These are phyloP conservation scores for Anas platyrhynchos DNA, from an alignment of 2,113 vertebrate genomes.

Conservation along the genomic window DNA sequence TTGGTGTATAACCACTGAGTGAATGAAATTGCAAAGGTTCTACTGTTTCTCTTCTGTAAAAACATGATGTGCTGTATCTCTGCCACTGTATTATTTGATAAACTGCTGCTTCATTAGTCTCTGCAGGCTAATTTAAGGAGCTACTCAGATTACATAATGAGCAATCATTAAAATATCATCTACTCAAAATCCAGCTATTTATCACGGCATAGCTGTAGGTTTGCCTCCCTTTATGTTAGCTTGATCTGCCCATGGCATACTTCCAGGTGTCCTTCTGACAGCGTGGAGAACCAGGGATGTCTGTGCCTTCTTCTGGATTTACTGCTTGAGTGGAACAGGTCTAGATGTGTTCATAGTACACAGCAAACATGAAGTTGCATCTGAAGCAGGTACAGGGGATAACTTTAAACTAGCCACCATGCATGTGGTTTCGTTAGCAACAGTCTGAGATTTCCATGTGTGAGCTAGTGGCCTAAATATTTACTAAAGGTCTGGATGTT, in stretches of 20 bases:
- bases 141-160: background rate
- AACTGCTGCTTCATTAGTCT: background rate
- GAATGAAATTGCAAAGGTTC: background rate
- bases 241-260: background rate
- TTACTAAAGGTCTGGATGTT: background rate
- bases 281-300: background rate
- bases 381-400: background rate
- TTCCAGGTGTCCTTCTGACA: background rate
- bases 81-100: background rate
- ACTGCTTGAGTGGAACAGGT: background rate
- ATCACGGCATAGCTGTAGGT: background rate
- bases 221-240: background rate
- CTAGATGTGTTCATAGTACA: background rate
- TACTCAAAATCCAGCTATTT: background rate
- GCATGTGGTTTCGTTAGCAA: background rate
- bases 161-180: background rate
- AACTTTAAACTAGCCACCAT: background rate
- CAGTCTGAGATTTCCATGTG: background rate
- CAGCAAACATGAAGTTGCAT: background rate
- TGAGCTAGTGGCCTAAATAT: background rate
- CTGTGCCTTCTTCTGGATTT: rapidly evolving
- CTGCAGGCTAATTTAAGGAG: background rate
- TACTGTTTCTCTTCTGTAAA: background rate
- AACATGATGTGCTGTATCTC: background rate
- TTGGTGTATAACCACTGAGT: background rate